These are phyloP conservation scores for Syngnathus floridae DNA, from an alignment of 2,113 vertebrate species.

Conservation along the genomic window DNA sequence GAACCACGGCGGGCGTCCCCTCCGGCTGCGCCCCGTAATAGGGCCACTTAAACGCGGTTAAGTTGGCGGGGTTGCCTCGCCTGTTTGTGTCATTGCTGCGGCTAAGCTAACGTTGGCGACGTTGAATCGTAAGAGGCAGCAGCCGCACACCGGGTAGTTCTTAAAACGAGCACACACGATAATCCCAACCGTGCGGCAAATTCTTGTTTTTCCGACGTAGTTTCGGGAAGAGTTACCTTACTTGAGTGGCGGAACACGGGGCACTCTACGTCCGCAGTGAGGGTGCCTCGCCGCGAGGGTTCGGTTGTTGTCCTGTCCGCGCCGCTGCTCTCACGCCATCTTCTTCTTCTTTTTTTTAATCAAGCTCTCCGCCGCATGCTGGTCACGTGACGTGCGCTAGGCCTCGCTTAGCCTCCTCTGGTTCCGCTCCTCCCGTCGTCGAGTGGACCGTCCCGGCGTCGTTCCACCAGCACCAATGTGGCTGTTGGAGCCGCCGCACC, in stretches of 20 bases:
- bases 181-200: neutral
- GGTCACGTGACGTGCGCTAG: slow-evolving; percentile 77
- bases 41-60: neutral
- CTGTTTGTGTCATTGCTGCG: slow-evolving; percentile 32
- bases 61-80: neutral
- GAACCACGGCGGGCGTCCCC: neutral
- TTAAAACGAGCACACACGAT: neutral
- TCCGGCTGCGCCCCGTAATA: neutral
- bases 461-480: neutral
- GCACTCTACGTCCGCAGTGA: slow-evolving; percentile 20
- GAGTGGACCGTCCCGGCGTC: neutral
- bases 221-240: slow-evolving; percentile 27
- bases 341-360: slow-evolving; percentile 66
- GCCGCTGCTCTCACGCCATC: slow-evolving; percentile 88
- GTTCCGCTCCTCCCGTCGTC: neutral
- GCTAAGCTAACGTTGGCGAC: slow-evolving; percentile 52
- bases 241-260: slow-evolving; percentile 20
- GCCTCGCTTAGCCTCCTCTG: slow-evolving; percentile 27
- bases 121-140: neutral
- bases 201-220: rapidly evolving
- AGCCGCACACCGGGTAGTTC: neutral
- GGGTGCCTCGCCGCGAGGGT: slow-evolving; percentile 22
- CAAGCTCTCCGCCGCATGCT: slow-evolving; percentile 69
- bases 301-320: slow-evolving; percentile 64
- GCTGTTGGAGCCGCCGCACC: neutral